Evolutionary conservation across 2,888 invertebrate species (phyloP).

Genomic region (Coelogynopora nodosa): DNA sequence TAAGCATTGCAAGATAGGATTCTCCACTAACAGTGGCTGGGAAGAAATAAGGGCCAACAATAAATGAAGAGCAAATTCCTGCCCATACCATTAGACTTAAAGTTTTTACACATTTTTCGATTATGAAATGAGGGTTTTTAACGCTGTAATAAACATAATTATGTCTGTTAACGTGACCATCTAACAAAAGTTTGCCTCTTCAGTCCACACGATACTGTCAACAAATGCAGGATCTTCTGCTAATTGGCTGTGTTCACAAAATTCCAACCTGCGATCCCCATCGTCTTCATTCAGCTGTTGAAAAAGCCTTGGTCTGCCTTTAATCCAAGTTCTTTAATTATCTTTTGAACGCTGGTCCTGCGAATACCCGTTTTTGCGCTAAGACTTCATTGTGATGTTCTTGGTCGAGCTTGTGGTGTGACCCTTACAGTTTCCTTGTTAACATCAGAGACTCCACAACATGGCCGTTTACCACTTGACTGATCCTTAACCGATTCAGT

Average conservation of each 20-base stretch:
- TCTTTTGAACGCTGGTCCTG: not conserved
- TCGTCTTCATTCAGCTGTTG: conserved; percentile 31
- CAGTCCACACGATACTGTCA: conserved; percentile 18
- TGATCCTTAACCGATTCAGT: conserved; percentile 3
- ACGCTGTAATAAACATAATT: conserved; percentile 7
- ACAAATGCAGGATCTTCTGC: conserved; percentile 11
- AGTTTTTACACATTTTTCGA: conserved; percentile 24
- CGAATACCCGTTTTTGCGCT: not conserved
- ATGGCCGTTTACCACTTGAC: not conserved
- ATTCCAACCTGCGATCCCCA: not conserved
- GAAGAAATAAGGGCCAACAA: too few species aligned
- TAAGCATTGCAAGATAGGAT: too few species aligned
- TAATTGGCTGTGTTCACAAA: conserved; percentile 16
- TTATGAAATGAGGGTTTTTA: conserved; percentile 25
- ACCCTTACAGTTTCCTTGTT: conserved; percentile 17
- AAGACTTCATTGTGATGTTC: conserved; percentile 1
- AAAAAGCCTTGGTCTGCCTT: conserved; percentile 26
- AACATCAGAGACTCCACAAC: conserved; percentile 9
- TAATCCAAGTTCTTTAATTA: conserved; percentile 29
- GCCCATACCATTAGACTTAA: too few species aligned
- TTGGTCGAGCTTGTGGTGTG: not conserved
- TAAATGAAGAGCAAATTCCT: too few species aligned
- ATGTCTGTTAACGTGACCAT: conserved; percentile 20
- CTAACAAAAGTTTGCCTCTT: conserved; percentile 17
- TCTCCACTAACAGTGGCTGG: too few species aligned